phyloP scores from a whole-genome alignment of 2,797 vertebrate genomes.

The Schizothorax lantsangensis region DNA sequence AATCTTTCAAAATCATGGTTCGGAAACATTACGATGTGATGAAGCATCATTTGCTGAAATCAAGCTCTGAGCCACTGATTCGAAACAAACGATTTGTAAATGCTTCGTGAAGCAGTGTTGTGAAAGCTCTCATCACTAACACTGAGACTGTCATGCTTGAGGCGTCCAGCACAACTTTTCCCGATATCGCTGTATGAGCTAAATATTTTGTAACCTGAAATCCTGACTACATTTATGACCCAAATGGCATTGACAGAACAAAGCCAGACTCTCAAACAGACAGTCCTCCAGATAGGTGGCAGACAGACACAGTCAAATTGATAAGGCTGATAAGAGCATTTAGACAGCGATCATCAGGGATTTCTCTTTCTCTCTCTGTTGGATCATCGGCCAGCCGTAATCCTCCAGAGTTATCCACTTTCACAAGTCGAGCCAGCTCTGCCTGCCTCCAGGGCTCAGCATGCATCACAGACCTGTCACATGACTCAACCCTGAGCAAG shows the following conservation, averaged over 20 bases:
- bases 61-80: not conserved
- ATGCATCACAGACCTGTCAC: slow-evolving; percentile 37
- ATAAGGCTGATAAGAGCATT: slow-evolving; percentile 75
- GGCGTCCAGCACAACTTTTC: not conserved
- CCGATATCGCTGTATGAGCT: not conserved
- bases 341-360: slow-evolving; percentile 66
- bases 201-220: slow-evolving; percentile 23
- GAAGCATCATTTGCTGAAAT: not conserved
- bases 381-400: slow-evolving; percentile 42
- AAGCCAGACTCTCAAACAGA: slow-evolving; percentile 22
- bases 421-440: slow-evolving; percentile 37
- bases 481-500: slow-evolving; percentile 38
- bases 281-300: slow-evolving; percentile 26
- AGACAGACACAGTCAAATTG: slow-evolving; percentile 35
- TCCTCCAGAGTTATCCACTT: slow-evolving; percentile 54
- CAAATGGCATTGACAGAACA: slow-evolving; percentile 11
- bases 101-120: not conserved
- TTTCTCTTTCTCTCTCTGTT: slow-evolving; percentile 40
- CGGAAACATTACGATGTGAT: not conserved
- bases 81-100: not conserved
- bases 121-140: not conserved
- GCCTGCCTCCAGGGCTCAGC: slow-evolving; percentile 24
- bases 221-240: not conserved
- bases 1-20: not conserved
- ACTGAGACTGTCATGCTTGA: not conserved